Evolutionary conservation across 2,797 vertebrate species (phyloP).

Genomic region (Neoniphon sammara): DNA sequence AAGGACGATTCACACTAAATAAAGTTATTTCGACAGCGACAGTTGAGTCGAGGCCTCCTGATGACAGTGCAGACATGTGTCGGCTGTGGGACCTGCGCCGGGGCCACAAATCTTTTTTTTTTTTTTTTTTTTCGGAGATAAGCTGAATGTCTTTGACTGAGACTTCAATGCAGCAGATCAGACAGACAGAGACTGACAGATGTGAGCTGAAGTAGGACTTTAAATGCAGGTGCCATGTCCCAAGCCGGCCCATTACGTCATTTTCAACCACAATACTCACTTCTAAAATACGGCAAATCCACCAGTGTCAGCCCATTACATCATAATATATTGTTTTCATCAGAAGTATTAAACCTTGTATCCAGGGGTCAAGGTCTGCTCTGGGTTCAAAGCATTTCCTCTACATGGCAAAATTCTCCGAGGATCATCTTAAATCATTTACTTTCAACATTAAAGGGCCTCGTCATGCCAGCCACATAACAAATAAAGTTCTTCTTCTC

Average conservation of each 20-base stretch:
- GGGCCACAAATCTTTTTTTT: no score
- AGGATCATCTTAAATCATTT: conserved; percentile 37
- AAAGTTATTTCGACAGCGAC: neutral
- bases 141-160: neutral
- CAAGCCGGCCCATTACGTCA: neutral
- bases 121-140: neutral
- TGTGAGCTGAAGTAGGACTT: neutral
- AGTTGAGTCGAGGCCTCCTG: no score
- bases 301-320: conserved; percentile 25
- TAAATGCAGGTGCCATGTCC: conserved; percentile 2
- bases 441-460: conserved; percentile 29
- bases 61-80: neutral
- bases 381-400: conserved; percentile 13
- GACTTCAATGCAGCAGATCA: conserved; percentile 9
- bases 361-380: neutral
- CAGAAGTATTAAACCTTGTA: conserved; percentile 2
- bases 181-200: conserved; percentile 9
- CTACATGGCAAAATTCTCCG: neutral
- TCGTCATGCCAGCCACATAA: conserved; percentile 13
- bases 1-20: neutral
- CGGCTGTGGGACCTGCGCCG: neutral
- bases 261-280: neutral
- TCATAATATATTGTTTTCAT: conserved; percentile 30
- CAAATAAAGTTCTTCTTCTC: conserved; percentile 8
- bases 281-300: neutral